Evolutionary conservation across 2,797 vertebrate species (phyloP).

Genomic region (Catamblyrhynchus diadema): DNA sequence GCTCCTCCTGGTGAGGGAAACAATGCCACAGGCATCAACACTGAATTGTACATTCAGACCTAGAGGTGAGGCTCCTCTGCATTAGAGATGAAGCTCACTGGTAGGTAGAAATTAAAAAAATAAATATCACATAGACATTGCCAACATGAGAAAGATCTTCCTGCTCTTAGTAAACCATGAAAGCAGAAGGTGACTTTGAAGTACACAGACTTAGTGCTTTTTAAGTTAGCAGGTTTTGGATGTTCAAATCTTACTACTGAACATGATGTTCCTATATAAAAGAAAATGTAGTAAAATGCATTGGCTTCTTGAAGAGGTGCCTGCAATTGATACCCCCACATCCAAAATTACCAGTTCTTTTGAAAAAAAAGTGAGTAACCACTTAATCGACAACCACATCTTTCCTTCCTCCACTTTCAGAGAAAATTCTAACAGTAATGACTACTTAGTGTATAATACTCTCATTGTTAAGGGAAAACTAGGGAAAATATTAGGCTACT

Average conservation of each 20-base stretch:
- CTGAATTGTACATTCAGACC: not conserved
- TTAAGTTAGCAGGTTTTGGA: not conserved
- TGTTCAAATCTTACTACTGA: not conserved
- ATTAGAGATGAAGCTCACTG: not conserved
- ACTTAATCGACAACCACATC: not conserved
- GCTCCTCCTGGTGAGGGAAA: not conserved
- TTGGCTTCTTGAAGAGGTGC: not conserved
- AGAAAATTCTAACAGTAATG: not conserved
- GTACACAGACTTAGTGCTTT: not conserved
- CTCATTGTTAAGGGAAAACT: not conserved
- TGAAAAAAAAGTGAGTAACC: not conserved
- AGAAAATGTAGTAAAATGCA: not conserved
- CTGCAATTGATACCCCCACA: not conserved
- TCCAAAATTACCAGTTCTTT: not conserved
- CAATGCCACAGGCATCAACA: not conserved
- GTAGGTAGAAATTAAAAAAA: not conserved
- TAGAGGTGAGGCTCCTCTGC: not conserved
- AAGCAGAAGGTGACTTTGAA: not conserved
- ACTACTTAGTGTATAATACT: not conserved
- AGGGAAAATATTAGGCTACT: not conserved
- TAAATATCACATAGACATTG: not conserved
- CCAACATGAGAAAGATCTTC: not conserved
- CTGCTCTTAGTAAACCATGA: not conserved
- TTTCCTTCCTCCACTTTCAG: not conserved
- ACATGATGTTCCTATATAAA: not conserved